phyloP scores from a whole-genome alignment of 2,113 vertebrate species.

The Cygnus atratus region DNA sequence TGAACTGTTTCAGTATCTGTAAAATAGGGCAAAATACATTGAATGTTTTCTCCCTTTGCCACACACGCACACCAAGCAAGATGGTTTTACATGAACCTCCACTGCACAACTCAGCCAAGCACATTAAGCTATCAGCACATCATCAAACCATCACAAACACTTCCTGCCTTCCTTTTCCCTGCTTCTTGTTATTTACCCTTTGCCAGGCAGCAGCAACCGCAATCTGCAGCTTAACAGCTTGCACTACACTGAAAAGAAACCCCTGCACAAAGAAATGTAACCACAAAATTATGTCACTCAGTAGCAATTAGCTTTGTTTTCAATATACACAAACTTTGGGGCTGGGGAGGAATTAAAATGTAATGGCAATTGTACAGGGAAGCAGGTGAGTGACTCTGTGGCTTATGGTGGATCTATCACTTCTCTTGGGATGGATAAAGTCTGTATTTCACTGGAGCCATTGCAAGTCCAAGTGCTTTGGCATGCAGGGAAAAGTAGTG shows the following conservation, averaged over 20 bases:
- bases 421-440: background rate
- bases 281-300: slow-evolving; percentile 26
- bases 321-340: background rate
- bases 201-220: background rate
- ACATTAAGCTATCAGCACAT: background rate
- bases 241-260: background rate
- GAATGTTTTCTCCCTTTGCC: background rate
- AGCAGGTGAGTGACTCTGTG: background rate
- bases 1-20: background rate
- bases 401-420: background rate
- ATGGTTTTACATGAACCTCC: background rate
- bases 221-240: background rate
- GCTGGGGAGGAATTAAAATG: background rate
- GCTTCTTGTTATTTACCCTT: background rate
- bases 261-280: background rate
- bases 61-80: background rate
- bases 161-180: background rate
- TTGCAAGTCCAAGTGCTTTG: background rate
- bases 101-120: background rate
- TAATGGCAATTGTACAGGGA: background rate
- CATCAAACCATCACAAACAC: background rate
- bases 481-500: background rate
- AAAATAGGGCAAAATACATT: background rate
- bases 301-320: slow-evolving; percentile 27
- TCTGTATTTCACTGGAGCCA: background rate